These are phyloP conservation scores for Chrosomus eos DNA, from an alignment of 2,797 vertebrate genomes.

Conservation along the genomic window DNA sequence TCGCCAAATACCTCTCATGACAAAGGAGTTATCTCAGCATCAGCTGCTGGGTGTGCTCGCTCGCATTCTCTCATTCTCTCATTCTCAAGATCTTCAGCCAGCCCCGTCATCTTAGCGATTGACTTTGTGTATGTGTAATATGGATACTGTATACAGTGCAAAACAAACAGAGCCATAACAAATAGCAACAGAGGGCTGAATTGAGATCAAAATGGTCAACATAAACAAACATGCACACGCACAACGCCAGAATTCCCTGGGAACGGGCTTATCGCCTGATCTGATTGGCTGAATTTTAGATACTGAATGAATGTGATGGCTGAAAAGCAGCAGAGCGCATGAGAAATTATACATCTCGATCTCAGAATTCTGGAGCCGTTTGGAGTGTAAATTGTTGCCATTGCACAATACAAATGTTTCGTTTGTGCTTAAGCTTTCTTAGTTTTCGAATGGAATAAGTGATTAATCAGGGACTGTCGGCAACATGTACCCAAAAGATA, in stretches of 20 bases:
- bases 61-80: slow-evolving; percentile 33
- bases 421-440: not conserved
- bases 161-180: slow-evolving; percentile 48
- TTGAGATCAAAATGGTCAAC: slow-evolving; percentile 49
- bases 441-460: slow-evolving; percentile 20
- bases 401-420: not conserved
- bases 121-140: slow-evolving; percentile 50
- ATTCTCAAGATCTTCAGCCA: slow-evolving; percentile 34
- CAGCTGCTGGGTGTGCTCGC: slow-evolving; percentile 54
- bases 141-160: slow-evolving; percentile 47
- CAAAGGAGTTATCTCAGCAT: slow-evolving; percentile 63
- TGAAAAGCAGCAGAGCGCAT: slow-evolving; percentile 40
- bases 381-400: slow-evolving; percentile 17
- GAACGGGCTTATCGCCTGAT: slow-evolving; percentile 53
- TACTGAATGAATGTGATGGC: slow-evolving; percentile 43
- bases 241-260: slow-evolving; percentile 41
- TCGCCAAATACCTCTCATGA: slow-evolving; percentile 55
- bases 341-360: slow-evolving; percentile 22
- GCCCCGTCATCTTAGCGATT: slow-evolving; percentile 30
- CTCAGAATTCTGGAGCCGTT: not conserved
- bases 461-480: not conserved
- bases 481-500: not conserved
- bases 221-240: slow-evolving; percentile 39
- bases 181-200: slow-evolving; percentile 41
- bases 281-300: slow-evolving; percentile 46